Percentiles rank a stretch among this genome's conserved stretches.
Conservation (phyloP, 2,888 invertebrate genomes). For the Tuberolachnus salignus region DNA sequence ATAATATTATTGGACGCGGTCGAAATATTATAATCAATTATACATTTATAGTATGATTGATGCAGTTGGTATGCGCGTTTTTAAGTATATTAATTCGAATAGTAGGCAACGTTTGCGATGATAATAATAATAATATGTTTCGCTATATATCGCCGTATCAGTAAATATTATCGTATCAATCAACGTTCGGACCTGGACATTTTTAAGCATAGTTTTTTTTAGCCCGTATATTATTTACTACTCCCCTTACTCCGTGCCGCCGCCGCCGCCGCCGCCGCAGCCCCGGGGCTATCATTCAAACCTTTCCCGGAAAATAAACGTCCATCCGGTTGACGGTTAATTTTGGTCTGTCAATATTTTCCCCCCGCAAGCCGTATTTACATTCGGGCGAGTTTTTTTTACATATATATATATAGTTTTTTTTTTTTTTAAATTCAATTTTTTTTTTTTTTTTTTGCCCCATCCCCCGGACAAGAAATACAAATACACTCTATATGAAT, state of each 20-base stretch:
- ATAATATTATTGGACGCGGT: no score
- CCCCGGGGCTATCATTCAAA: constrained; percentile 20
- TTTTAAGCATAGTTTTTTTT: constrained; percentile 32
- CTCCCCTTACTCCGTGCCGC: not conserved
- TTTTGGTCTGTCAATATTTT: constrained; percentile 50
- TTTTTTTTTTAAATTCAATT: no score
- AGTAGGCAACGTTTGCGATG: no score
- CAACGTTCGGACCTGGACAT: constrained; percentile 26
- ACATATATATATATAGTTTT: no score
- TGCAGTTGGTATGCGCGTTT: no score
- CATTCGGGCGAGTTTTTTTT: constrained; percentile 15
- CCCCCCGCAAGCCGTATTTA: constrained; percentile 10
- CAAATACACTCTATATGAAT: not conserved
- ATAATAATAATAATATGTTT: not conserved
- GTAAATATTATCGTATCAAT: constrained; percentile 36
- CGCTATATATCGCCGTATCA: not conserved
- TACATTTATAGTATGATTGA: no score
- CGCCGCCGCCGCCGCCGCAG: not conserved
- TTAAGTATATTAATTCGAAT: no score
- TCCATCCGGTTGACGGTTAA: constrained; percentile 45
- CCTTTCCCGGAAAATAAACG: constrained; percentile 37
- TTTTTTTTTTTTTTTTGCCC: no score
- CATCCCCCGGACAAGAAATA: not conserved
- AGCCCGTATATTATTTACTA: constrained; percentile 1
- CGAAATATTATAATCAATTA: no score